Conservation (phyloP, 2,888 invertebrate species). For the Orthonevra nobilis region DNA sequence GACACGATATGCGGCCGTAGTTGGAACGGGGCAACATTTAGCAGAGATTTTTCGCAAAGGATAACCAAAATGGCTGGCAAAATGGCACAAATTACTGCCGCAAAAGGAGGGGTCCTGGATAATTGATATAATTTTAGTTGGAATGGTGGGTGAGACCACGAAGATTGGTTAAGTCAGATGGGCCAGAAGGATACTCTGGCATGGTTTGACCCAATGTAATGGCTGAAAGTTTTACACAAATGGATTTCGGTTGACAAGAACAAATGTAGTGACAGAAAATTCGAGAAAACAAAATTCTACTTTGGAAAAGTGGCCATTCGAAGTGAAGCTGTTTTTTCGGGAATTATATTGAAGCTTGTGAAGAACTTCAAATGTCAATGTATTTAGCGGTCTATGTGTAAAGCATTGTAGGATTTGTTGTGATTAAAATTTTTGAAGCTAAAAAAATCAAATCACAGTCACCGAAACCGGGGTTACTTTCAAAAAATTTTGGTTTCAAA, state of each 20-base stretch:
- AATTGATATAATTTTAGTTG: constrained; percentile 56
- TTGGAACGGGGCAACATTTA: constrained; percentile 19
- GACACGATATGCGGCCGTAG: constrained; percentile 59
- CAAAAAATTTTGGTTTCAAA: no score
- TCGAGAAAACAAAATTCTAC: no score
- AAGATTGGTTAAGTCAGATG: not conserved
- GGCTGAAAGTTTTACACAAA: constrained; percentile 2
- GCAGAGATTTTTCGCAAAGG: constrained; percentile 48
- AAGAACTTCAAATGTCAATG: no score
- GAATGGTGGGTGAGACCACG: not conserved
- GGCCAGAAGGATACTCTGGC: not conserved
- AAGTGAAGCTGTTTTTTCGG: no score
- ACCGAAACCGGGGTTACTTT: no score
- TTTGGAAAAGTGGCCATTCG: no score
- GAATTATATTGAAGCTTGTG: no score
- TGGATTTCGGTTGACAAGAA: not conserved
- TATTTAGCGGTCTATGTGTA: no score
- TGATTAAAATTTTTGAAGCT: no score
- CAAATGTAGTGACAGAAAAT: not conserved
- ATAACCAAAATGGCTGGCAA: constrained; percentile 21
- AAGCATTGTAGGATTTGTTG: no score
- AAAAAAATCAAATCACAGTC: no score
- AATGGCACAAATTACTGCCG: constrained; percentile 48
- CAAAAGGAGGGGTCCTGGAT: constrained; percentile 51
- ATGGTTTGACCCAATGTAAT: not conserved